Evolutionary conservation across 2,797 vertebrate species (phyloP), one percentile per base, ranked within the genome.

Genomic region (Geotria australis): DNA sequence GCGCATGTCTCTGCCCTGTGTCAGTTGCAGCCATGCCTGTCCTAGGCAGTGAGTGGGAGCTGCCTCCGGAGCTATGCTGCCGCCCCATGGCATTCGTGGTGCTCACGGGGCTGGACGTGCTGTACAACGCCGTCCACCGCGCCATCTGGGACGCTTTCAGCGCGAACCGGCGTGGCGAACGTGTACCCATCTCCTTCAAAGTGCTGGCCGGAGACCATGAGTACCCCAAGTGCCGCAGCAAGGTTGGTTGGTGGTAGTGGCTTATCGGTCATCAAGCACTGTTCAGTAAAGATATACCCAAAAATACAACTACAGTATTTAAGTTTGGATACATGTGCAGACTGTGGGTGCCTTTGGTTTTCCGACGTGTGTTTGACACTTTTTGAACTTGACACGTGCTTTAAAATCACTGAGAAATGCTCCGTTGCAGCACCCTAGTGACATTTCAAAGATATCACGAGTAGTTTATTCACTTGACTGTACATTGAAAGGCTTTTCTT

Each of bases 61-160:
- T 94, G 60, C 89, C 89, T 15, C 80, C 86, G 24, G 88, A 96
- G 68, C 68, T 96, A 53, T 95, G 88, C 63, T 96, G 89, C 66
- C 79, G 89, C 57, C 89, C 89, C 8, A 91, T 96, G 85, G 85
- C 86, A n/a, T 96, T 94, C 51, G 88, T 96, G 56, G 80, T 89
- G 3, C 70, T 96, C 7, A 96, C 86, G 0, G 89, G 89, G 48
- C 69, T 96, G 64, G 89, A 96, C 63, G 81, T 96, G 60, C 73
- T 85, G 9, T 96, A 79, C 63, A 96, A 96, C 59, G 89, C 89
- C 2, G 73, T 95, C 49, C 89, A 96, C 63, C 74, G 89, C 14
- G 88, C 89, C 46, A 88, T 96, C 57, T 96, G 89, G 88, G 89
- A 96, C 10, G 82, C 86, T 47, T 96, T 96, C 71, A 94, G 85